Percentiles rank a stretch among this genome's conserved stretches.
Evolutionary conservation across 2,888 invertebrate species (phyloP).

Genomic region (Drosophila maculinotata): DNA sequence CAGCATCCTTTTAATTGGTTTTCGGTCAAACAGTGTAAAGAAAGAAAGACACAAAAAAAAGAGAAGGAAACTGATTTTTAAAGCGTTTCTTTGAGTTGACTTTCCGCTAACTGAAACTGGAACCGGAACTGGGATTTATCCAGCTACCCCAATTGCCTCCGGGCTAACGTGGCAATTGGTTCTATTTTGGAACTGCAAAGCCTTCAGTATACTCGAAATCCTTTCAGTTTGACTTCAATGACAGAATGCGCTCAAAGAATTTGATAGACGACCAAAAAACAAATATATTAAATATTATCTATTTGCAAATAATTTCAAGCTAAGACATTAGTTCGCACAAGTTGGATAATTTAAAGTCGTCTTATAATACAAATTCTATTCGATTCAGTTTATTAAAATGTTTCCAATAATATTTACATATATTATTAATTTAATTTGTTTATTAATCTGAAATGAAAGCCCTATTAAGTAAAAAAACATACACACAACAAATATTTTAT

Average conservation of each 20-base stretch:
- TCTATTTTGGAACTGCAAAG: background rate
- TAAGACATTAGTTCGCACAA: no score
- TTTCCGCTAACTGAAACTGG: slow-evolving; percentile 13
- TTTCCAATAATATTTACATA: no score
- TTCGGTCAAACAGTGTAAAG: slow-evolving; percentile 48
- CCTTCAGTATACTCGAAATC: background rate
- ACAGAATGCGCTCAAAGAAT: background rate
- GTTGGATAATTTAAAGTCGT: no score
- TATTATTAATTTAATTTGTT: no score
- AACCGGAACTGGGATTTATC: background rate
- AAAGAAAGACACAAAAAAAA: background rate
- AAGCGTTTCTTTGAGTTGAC: slow-evolving; percentile 41
- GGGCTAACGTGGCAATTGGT: background rate
- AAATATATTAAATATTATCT: background rate
- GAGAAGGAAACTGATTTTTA: slow-evolving; percentile 20
- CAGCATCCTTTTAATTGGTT: slow-evolving; percentile 65
- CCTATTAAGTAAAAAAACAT: no score
- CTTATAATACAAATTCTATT: background rate
- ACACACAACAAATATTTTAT: no score
- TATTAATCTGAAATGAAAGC: no score
- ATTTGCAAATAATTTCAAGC: no score
- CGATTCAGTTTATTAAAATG: background rate
- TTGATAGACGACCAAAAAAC: background rate
- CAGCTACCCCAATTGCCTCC: background rate
- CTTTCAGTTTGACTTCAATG: background rate